Conservation (phyloP, 2,113 vertebrate species). For the Tor tambroides region DNA sequence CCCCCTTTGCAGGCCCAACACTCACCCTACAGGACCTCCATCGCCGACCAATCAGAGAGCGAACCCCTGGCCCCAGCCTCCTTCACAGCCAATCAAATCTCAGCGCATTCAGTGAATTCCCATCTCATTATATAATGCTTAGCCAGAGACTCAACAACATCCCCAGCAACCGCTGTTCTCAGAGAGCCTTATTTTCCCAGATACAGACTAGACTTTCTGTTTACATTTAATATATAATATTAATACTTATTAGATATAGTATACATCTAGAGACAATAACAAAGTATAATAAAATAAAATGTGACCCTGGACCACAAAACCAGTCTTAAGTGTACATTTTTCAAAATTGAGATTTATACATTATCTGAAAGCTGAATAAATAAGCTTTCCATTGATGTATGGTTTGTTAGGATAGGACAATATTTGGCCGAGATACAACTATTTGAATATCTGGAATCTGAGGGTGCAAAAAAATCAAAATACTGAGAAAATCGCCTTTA, state of each 20-base stretch:
- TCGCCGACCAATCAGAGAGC: conserved; percentile 50
- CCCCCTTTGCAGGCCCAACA: conserved; percentile 40
- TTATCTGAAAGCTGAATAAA: no score
- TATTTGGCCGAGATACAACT: no score
- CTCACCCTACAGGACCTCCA: conserved; percentile 40
- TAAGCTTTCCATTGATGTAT: no score
- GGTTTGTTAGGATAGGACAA: no score
- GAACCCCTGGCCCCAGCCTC: conserved; percentile 53
- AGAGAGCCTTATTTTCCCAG: background rate
- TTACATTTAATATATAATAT: conserved; percentile 18
- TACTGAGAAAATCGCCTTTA: no score
- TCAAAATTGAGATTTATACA: no score
- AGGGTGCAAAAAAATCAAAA: no score
- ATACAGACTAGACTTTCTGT: conserved; percentile 2
- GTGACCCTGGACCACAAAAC: no score
- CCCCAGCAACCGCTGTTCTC: conserved; percentile 46
- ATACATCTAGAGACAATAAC: background rate
- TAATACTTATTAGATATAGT: conserved; percentile 1
- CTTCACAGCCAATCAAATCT: conserved; percentile 46
- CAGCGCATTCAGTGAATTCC: conserved; percentile 47
- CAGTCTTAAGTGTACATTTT: no score
- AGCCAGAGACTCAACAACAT: conserved; percentile 55
- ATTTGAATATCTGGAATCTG: no score
- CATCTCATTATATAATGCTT: conserved; percentile 60
- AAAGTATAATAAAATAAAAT: background rate